Evolutionary conservation across 1,140 invertebrate genomes (phyloP), one percentile per base, ranked within the genome.

Genomic region (Drosophila jambulina): DNA sequence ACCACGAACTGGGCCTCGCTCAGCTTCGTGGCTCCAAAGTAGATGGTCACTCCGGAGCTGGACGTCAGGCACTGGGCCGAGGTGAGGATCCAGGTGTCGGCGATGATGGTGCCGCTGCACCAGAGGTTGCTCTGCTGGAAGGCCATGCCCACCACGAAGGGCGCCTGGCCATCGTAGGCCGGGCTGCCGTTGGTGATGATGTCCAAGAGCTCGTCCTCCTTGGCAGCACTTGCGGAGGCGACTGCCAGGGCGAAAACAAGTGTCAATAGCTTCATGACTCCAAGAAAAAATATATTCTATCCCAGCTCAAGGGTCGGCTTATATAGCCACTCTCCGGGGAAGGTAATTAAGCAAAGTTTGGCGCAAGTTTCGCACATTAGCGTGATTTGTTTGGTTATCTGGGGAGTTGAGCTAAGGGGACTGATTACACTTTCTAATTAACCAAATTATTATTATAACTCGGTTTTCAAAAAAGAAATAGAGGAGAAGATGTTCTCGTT

Each of bases 101-200:
- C 51, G n/a, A 85, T 86, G 7, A 86, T 85, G 2, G 75, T 71
- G 25, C 82, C 82, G 29, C 83, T 82, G 34, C 82, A 86, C 60
- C 68, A 79, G 4, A 64, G 17, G 12, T 70, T 80, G 54, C 46
- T 61, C 17, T 38, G 56, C 0, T 65, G 25, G 23, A 85, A 88
- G 3, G 58, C 58, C 36, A 95, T 78, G 4, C 91, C 91, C 13
- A 93, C 93, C 71, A 94, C 93, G 48, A 93, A 94, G 2, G 94
- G 94, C 17, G 94, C 93, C 79, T 94, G 49, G 13, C 57, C 32
- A 12, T 59, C 49, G 19, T 53, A 61, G 6, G 79, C 79, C 2
- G 56, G 36, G 29, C 56, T 61, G 10, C 79, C 79, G 45, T 81
- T 81, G 56, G 79, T 81, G 23, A 81, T 81, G 12, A 81, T 62